Evolutionary conservation across 2,797 vertebrate species (phyloP).

Genomic region (Adrianichthys oophorus): DNA sequence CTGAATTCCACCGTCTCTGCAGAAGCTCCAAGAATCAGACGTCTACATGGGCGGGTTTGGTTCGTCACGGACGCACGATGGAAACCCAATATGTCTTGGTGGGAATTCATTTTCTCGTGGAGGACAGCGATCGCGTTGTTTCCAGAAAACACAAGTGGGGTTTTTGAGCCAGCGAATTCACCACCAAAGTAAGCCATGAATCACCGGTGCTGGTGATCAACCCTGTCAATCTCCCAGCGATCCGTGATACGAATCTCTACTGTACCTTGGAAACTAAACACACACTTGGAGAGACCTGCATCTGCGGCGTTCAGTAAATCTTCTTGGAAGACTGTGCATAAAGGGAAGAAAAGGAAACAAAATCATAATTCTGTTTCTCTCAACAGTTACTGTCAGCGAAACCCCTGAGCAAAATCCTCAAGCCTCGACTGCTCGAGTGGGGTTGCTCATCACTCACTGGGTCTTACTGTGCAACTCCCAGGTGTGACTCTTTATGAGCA

Average conservation of each 20-base stretch:
- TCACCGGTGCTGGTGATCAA: constrained; percentile 20
- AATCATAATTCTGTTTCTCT: constrained; percentile 41
- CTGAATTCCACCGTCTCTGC: not conserved
- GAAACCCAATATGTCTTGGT: constrained; percentile 7
- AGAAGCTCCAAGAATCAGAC: not conserved
- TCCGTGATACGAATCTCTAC: constrained; percentile 17
- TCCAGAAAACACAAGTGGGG: not conserved
- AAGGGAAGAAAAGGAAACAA: constrained; percentile 16
- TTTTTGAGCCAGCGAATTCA: constrained; percentile 12
- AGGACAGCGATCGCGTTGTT: constrained; percentile 5
- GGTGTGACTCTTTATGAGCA: constrained; percentile 34
- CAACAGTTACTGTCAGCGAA: constrained; percentile 41
- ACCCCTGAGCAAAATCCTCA: constrained; percentile 42
- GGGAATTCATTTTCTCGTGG: constrained; percentile 1
- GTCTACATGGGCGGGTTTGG: not conserved
- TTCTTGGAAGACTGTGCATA: constrained; percentile 33
- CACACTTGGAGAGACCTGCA: constrained; percentile 12
- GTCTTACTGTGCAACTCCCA: constrained; percentile 24
- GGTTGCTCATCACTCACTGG: constrained; percentile 17
- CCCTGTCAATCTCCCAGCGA: constrained; percentile 19
- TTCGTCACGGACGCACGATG: not conserved
- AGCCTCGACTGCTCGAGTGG: constrained; percentile 6
- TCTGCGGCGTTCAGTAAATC: constrained; percentile 18
- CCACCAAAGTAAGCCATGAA: constrained; percentile 37
- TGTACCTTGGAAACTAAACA: constrained; percentile 31